Percentiles rank a stretch among this genome's conserved stretches.
Evolutionary conservation across 2,113 vertebrate species (phyloP).

Genomic region (Etheostoma spectabile): DNA sequence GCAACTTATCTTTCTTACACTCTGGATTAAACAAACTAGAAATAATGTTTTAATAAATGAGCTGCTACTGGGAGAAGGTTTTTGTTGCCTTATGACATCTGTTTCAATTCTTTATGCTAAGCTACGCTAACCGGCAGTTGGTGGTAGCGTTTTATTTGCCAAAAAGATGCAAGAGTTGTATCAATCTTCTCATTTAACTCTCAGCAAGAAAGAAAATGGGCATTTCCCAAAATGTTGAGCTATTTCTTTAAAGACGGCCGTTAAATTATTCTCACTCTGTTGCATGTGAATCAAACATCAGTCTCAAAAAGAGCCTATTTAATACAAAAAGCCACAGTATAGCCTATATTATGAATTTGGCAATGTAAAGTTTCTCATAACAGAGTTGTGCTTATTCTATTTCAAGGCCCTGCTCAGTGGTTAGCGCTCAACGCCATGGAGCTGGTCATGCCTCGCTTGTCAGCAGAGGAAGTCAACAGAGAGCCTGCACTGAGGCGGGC

Average conservation of each 20-base stretch:
- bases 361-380: slow-evolving; percentile 44
- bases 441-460: slow-evolving; percentile 74
- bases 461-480: slow-evolving; percentile 83
- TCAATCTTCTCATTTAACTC: slow-evolving; percentile 1
- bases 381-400: slow-evolving; percentile 71
- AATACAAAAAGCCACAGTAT: slow-evolving; percentile 22
- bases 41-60: neutral
- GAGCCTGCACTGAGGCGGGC: slow-evolving; percentile 63
- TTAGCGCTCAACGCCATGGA: slow-evolving; percentile 60
- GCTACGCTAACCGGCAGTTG: slow-evolving; percentile 13
- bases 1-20: neutral
- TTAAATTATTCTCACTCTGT: slow-evolving; percentile 15
- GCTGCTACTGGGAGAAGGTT: neutral
- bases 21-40: neutral
- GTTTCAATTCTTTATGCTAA: slow-evolving; percentile 3
- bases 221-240: neutral
- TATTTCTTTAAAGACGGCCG: slow-evolving; percentile 12
- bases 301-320: slow-evolving; percentile 34
- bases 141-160: neutral
- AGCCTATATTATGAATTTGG: slow-evolving; percentile 42
- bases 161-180: neutral
- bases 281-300: slow-evolving; percentile 13
- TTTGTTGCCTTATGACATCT: neutral
- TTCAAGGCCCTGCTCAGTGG: slow-evolving; percentile 53
- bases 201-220: neutral